Evolutionary conservation across 2,797 vertebrate genomes (phyloP).

Genomic region (Sylvilagus floridanus): DNA sequence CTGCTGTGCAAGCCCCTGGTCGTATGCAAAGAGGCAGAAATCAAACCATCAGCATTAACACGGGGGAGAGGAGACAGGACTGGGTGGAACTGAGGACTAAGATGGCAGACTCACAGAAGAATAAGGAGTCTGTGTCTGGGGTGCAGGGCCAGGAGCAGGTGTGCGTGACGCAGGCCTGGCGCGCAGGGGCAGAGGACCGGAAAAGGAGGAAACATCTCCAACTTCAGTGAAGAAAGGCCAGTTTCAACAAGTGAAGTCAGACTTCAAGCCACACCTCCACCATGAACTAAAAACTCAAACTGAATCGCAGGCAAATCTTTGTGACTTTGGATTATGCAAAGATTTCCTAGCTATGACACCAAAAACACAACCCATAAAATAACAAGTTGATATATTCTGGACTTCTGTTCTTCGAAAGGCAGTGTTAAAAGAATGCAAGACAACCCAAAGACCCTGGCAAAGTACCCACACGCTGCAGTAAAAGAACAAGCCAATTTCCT

Average conservation of each 20-base stretch:
- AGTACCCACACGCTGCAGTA: constrained; percentile 13
- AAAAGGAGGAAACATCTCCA: neutral
- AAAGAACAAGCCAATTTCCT: constrained; percentile 40
- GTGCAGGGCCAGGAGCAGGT: neutral
- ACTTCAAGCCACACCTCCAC: neutral
- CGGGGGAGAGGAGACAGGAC: neutral
- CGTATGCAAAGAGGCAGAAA: neutral
- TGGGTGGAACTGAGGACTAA: neutral
- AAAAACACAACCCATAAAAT: constrained; percentile 28
- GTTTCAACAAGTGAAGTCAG: neutral
- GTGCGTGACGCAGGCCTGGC: neutral
- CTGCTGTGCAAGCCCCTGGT: neutral
- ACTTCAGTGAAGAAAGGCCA: neutral
- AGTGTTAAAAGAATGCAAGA: constrained; percentile 18
- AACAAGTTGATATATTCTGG: neutral
- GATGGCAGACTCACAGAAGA: neutral
- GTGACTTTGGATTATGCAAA: neutral
- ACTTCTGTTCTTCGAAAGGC: neutral
- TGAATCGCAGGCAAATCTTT: neutral
- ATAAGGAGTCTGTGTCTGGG: neutral
- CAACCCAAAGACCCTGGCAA: constrained; percentile 10
- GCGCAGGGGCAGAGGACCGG: neutral
- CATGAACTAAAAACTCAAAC: constrained; percentile 35
- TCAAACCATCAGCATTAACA: neutral
- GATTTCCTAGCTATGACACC: neutral